phyloP scores from a whole-genome alignment of 2,888 invertebrate genomes.

The Eilema griseolum region DNA sequence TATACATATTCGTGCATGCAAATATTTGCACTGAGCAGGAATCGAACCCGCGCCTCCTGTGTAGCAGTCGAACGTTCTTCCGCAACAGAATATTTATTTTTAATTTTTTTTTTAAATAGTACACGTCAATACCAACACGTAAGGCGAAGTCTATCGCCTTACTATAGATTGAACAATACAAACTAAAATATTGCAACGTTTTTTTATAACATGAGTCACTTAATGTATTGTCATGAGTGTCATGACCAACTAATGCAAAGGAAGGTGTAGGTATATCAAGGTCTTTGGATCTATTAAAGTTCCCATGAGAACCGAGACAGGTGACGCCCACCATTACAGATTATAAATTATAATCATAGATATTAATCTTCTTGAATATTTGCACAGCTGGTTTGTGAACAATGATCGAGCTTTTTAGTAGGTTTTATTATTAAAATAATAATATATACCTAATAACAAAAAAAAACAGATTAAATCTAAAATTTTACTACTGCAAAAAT shows the following conservation, averaged over 20 bases:
- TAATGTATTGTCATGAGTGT: conserved; percentile 12
- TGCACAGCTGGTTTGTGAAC: conserved; percentile 17
- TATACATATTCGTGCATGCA: too few relatives aligned
- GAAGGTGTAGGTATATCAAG: conserved; percentile 42
- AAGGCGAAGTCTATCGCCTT: too few relatives aligned
- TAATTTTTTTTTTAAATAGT: too few relatives aligned
- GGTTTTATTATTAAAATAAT: background rate
- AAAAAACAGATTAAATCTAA: too few relatives aligned
- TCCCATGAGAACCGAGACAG: conserved; percentile 45
- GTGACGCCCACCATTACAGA: conserved; percentile 37
- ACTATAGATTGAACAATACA: background rate
- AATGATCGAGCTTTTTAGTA: background rate
- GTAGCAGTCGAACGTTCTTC: too few relatives aligned
- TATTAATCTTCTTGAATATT: conserved; percentile 29
- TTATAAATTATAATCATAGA: conserved; percentile 27
- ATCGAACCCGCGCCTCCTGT: too few relatives aligned
- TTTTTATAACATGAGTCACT: conserved; percentile 3
- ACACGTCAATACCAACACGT: too few relatives aligned
- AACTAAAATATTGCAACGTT: background rate
- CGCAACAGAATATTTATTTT: too few relatives aligned
- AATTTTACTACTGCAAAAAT: too few relatives aligned
- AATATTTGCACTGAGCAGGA: too few relatives aligned
- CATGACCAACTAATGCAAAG: conserved; percentile 38
- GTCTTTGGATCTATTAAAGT: conserved; percentile 39
- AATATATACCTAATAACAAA: too few relatives aligned